Evolutionary conservation across 2,888 invertebrate species (phyloP).

Genomic region (Cryptophagus acutangulus): DNA sequence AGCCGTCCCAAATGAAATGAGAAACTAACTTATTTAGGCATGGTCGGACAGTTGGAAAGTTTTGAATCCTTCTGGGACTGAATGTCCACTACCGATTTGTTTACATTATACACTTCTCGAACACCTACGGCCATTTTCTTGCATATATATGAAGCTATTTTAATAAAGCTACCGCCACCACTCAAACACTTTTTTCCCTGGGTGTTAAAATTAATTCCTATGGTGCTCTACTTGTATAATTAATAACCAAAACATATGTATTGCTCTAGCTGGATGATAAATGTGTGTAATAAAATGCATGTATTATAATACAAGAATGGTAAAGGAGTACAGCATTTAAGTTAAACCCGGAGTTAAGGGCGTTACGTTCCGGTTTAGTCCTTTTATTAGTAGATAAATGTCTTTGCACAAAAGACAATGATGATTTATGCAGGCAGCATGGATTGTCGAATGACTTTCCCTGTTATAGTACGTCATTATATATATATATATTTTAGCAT

Average conservation of each 20-base stretch:
- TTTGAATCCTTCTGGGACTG: conserved; percentile 26
- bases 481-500: no score
- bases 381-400: conserved; percentile 43
- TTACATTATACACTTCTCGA: conserved; percentile 24
- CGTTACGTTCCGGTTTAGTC: conserved; percentile 31
- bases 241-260: no score
- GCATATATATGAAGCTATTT: no score
- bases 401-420: conserved; percentile 41
- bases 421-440: conserved; percentile 39
- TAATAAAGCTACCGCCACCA: no score
- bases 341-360: conserved; percentile 25
- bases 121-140: conserved; percentile 12
- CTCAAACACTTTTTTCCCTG: no score
- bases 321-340: no score
- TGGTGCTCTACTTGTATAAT: no score
- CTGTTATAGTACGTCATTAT: conserved; percentile 15
- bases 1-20: conserved; percentile 16
- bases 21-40: conserved; percentile 32
- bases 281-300: no score
- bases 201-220: no score
- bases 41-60: conserved; percentile 29
- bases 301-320: no score
- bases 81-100: conserved; percentile 28
- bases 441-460: conserved; percentile 20
- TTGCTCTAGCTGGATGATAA: no score